Percentiles rank a stretch among this genome's conserved stretches.
These are phyloP conservation scores for Coreius guichenoti DNA, from an alignment of 2,797 vertebrate genomes.

Conservation along the genomic window DNA sequence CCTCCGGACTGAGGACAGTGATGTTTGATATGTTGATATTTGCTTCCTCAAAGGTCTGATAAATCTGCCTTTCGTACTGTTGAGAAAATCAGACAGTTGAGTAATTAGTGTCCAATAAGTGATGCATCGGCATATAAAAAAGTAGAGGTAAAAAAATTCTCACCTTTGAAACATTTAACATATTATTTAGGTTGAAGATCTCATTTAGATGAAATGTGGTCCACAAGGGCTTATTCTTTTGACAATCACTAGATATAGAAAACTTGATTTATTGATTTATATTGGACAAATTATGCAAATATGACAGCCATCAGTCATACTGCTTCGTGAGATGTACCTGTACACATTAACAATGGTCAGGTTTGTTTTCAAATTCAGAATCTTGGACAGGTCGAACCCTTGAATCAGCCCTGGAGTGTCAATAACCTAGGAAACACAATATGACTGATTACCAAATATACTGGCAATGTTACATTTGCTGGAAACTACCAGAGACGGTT, in stretches of 20 bases:
- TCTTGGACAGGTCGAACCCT: conserved; percentile 62
- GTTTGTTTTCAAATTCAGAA: conserved; percentile 66
- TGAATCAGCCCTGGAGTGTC: conserved; percentile 75
- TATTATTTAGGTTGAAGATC: conserved; percentile 69
- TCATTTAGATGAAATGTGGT: conserved; percentile 75
- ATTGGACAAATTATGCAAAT: neutral
- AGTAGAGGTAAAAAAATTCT: conserved; percentile 41
- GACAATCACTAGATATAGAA: conserved; percentile 77
- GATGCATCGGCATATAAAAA: neutral
- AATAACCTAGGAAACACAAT: conserved; percentile 73
- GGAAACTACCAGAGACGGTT: neutral
- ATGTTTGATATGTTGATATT: conserved; percentile 73
- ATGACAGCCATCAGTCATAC: neutral
- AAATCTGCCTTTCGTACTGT: conserved; percentile 81
- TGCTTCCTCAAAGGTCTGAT: conserved; percentile 67
- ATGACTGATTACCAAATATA: neutral
- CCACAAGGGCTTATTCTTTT: conserved; percentile 80
- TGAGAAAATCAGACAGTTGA: neutral
- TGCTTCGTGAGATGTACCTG: conserved; percentile 72
- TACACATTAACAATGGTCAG: conserved; percentile 77
- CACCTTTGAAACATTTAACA: conserved; percentile 83
- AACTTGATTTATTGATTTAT: neutral
- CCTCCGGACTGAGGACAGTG: conserved; percentile 72
- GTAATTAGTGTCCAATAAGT: neutral
- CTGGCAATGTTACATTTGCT: neutral